These are phyloP conservation scores for Caenorhabditis uteleia DNA, from an alignment of 2,888 invertebrate genomes.

Conservation along the genomic window DNA sequence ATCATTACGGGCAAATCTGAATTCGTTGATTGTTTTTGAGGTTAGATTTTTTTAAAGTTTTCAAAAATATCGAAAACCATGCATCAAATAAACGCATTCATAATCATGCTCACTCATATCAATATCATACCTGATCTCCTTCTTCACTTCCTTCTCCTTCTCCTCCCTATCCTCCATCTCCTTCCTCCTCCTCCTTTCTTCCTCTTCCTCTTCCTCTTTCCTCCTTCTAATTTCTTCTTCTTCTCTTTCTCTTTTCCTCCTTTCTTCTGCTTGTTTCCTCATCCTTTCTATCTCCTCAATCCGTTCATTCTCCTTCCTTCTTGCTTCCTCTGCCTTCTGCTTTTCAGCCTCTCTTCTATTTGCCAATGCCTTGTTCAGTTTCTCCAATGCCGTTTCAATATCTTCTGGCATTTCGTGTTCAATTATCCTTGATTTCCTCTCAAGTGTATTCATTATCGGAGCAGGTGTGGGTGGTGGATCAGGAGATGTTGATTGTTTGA, in stretches of 20 bases:
- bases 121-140: conserved; percentile 1
- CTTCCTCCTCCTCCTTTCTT: conserved; percentile 10
- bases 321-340: conserved; percentile 26
- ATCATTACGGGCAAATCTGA: conserved; percentile 22
- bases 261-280: conserved; percentile 25
- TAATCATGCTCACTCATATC: neutral
- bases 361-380: conserved; percentile 25
- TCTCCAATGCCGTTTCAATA: conserved; percentile 38
- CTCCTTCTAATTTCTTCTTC: conserved; percentile 12
- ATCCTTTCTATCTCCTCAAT: conserved; percentile 30
- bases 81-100: neutral
- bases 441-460: conserved; percentile 9
- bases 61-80: too few relatives aligned
- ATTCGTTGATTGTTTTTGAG: too few relatives aligned
- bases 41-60: neutral
- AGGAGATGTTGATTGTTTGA: neutral
- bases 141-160: conserved; percentile 22
- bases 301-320: conserved; percentile 27
- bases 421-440: conserved; percentile 13
- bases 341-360: conserved; percentile 22
- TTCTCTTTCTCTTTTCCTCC: conserved; percentile 24
- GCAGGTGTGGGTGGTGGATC: neutral
- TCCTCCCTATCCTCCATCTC: conserved; percentile 20
- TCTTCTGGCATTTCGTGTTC: conserved; percentile 44
- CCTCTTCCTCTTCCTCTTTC: conserved; percentile 17